Evolutionary conservation across 2,113 vertebrate genomes (phyloP).

Genomic region (Scolopax mira): DNA sequence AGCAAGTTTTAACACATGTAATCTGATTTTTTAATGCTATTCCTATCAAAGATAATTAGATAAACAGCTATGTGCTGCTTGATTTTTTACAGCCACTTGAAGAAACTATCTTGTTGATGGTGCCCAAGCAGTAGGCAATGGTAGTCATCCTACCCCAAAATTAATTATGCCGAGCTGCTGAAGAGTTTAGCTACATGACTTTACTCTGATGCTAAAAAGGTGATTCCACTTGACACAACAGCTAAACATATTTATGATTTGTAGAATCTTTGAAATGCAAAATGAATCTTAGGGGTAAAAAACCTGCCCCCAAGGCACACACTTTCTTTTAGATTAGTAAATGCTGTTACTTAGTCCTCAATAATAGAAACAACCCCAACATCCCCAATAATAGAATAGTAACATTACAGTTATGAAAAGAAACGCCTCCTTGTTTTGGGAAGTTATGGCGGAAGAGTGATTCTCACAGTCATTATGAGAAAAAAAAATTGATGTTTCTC

Average conservation of each 20-base stretch:
- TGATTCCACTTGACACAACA: not conserved
- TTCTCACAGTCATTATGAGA: not conserved
- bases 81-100: conserved; percentile 8
- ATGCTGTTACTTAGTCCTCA: not conserved
- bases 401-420: not conserved
- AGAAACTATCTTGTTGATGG: not conserved
- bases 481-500: not conserved
- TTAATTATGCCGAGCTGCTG: not conserved
- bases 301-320: not conserved
- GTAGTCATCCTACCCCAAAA: not conserved
- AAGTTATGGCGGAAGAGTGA: not conserved
- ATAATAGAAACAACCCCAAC: not conserved
- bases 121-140: conserved; percentile 7
- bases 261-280: not conserved
- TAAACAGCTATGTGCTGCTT: conserved; percentile 3
- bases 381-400: not conserved
- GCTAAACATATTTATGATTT: not conserved
- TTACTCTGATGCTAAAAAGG: not conserved
- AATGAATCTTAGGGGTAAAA: not conserved
- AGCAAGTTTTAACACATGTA: conserved; percentile 36
- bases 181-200: not conserved
- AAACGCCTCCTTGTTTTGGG: not conserved
- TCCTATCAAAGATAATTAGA: conserved; percentile 38
- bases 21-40: conserved; percentile 37
- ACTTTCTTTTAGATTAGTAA: not conserved